Conservation (phyloP, 2,888 invertebrate species). For the Papilio elwesi region DNA sequence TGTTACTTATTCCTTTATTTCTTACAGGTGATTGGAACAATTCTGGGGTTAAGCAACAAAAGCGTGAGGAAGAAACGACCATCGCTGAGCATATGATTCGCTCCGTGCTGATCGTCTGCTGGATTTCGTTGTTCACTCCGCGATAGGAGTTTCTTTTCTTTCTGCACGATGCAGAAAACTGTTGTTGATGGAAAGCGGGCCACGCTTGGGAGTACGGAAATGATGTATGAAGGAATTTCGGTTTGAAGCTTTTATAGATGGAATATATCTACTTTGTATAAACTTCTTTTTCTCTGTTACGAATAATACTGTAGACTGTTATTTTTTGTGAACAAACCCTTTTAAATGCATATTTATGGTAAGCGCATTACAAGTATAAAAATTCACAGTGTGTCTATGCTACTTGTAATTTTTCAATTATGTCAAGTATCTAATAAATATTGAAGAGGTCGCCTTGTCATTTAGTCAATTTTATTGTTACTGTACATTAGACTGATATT, state of each 20-base stretch:
- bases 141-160: constrained; percentile 75
- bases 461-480: no score
- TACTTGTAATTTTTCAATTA: no score
- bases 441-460: no score
- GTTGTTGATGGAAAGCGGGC: constrained; percentile 60
- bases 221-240: constrained; percentile 47
- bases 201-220: constrained; percentile 60
- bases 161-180: constrained; percentile 63
- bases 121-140: constrained; percentile 74
- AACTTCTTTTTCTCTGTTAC: constrained; percentile 15
- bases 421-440: background rate
- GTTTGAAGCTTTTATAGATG: constrained; percentile 33
- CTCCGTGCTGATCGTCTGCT: constrained; percentile 36
- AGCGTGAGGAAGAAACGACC: constrained; percentile 91
- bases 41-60: constrained; percentile 90
- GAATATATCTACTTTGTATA: constrained; percentile 26
- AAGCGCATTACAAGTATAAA: no score
- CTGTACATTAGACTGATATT: no score
- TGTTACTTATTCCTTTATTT: constrained; percentile 37
- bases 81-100: constrained; percentile 88
- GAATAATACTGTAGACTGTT: constrained; percentile 20
- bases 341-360: no score
- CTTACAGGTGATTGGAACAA: constrained; percentile 87
- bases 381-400: no score
- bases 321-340: background rate